Percentiles rank a stretch among this genome's conserved stretches.
Evolutionary conservation across 2,797 vertebrate genomes (phyloP).

Genomic region (Takifugu ocellatus): DNA sequence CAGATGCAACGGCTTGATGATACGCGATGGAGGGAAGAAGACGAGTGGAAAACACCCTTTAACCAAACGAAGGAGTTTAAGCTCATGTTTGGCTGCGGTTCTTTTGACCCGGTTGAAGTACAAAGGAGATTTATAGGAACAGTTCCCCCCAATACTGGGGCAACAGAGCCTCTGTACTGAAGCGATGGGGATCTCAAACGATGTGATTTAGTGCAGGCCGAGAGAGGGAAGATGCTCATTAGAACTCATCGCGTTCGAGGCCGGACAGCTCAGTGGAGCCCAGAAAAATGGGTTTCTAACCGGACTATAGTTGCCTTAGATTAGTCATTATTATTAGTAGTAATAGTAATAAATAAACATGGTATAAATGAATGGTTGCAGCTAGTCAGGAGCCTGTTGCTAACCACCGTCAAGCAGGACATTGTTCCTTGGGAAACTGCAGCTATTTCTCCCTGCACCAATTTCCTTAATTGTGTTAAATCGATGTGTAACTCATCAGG

Average conservation of each 20-base stretch:
- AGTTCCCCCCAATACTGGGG: constrained; percentile 18
- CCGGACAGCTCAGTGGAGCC: too few relatives aligned
- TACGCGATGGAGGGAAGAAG: constrained; percentile 54
- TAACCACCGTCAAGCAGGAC: constrained; percentile 8
- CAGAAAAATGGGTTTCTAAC: too few relatives aligned
- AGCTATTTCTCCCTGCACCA: background rate
- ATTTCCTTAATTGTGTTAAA: constrained; percentile 20
- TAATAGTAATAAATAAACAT: too few relatives aligned
- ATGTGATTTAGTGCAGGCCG: too few relatives aligned
- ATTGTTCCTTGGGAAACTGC: constrained; percentile 1
- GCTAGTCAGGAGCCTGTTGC: background rate
- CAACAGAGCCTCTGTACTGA: too few relatives aligned
- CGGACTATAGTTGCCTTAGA: too few relatives aligned
- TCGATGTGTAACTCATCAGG: constrained; percentile 35
- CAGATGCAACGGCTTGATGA: constrained; percentile 66
- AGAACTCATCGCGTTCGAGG: too few relatives aligned
- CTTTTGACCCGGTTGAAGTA: constrained; percentile 38
- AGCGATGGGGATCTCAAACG: constrained; percentile 5
- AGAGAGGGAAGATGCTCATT: too few relatives aligned
- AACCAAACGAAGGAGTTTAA: constrained; percentile 61
- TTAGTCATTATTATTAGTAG: too few relatives aligned
- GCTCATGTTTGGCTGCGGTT: constrained; percentile 44
- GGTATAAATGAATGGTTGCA: background rate
- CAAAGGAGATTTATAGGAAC: constrained; percentile 41
- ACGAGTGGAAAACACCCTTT: constrained; percentile 61